Base-by-base conservation (phyloP, 1,140 invertebrate genomes). In the Kradibia gibbosae region DNA sequence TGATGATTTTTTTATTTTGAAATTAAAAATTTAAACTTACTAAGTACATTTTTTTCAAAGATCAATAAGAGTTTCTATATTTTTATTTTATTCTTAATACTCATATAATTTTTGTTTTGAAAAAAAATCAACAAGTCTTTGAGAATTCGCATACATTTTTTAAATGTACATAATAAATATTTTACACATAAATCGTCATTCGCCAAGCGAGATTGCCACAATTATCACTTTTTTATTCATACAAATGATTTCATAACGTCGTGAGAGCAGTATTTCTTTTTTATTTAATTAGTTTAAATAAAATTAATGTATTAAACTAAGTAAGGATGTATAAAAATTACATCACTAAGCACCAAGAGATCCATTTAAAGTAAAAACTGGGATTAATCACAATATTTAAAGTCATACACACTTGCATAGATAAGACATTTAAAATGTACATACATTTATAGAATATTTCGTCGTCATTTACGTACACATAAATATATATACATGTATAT, bases 291-390 rank as follows among this genome's bases (percentile, higher is more conserved):
- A n/a, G n/a, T n/a, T n/a, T n/a, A 13, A 31, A 78, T 78, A 73
- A 73, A 76, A 82, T 82, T 77, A 77, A 45, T 80, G 39, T 70
- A 72, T 53, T 70, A 48, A 77, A 62, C 53, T 82, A 28, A 55
- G 60, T 25, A 62, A 73, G 42, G 25, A 73, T 72, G 65, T 81
- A 81, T 60, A 78, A 74, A 36, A 74, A 77, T 77, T 77, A 62
- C 48, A 82, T 82, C 45, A 82, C 55, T 83, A 80, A 83, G 82
- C 82, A 83, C 82, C 82, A 83, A 83, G 82, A 80, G 78, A 80
- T 80, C 78, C 65, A 71, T 83, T 71, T 36, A 45, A 48, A 83
- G 28, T 80, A 60, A 71, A 72, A 80, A 76, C 82, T 80, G 75
- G 55, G 39, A 76, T 28, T 78, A 74, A 79, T 82, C 76, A 82